phyloP scores from a whole-genome alignment of 2,888 invertebrate species.

The Perithous albicinctus region DNA sequence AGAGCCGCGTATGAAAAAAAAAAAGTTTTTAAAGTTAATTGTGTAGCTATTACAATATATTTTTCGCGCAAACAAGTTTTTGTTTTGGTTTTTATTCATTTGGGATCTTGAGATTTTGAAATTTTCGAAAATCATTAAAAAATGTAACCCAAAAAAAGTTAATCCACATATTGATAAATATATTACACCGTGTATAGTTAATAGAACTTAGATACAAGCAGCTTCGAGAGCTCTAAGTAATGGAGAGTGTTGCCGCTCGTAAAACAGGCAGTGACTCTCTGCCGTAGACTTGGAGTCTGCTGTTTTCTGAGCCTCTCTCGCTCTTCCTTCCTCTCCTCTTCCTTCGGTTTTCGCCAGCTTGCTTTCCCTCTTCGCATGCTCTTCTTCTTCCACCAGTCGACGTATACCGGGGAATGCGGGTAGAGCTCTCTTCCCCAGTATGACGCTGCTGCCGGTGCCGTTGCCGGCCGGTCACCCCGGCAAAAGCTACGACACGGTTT shows the following conservation, averaged over 20 bases:
- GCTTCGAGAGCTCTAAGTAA: constrained; percentile 56
- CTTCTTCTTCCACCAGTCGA: not conserved
- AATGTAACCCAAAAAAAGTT: not conserved
- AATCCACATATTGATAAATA: not conserved
- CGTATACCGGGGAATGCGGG: constrained; percentile 33
- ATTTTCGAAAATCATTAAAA: not conserved
- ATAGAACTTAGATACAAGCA: constrained; percentile 20
- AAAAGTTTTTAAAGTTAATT: too few relatives aligned
- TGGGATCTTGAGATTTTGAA: not conserved
- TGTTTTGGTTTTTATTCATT: too few relatives aligned
- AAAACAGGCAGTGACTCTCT: constrained; percentile 73
- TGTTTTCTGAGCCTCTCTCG: constrained; percentile 59
- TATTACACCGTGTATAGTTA: not conserved
- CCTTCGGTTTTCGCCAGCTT: constrained; percentile 11
- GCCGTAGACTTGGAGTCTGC: constrained; percentile 9
- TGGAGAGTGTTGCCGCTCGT: constrained; percentile 74
- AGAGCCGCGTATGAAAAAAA: too few relatives aligned
- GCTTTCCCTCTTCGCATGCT: not conserved
- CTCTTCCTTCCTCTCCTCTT: constrained; percentile 28
- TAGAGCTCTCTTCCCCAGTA: constrained; percentile 45
- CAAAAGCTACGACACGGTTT: constrained; percentile 82
- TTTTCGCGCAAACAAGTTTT: too few relatives aligned
- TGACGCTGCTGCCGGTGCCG: constrained; percentile 51
- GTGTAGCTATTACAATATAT: too few relatives aligned
- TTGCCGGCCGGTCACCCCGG: constrained; percentile 75